Conservation (phyloP, 2,888 invertebrate genomes). For the Zhengitettix transpicula region DNA sequence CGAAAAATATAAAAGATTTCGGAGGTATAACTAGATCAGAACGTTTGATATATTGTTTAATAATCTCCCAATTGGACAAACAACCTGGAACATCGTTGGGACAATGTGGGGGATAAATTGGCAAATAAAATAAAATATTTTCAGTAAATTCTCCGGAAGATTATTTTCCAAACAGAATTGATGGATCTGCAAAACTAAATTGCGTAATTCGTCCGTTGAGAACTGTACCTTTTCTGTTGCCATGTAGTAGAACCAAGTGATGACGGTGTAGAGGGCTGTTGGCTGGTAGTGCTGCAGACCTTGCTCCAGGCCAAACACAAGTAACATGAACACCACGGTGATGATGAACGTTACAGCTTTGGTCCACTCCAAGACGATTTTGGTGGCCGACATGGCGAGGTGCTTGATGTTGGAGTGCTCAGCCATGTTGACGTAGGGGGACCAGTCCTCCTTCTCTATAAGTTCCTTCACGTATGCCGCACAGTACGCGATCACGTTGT, state of each 20-base stretch:
- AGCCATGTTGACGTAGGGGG: constrained; percentile 55
- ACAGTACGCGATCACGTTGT: constrained; percentile 65
- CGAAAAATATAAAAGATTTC: too few species aligned
- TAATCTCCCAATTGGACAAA: too few species aligned
- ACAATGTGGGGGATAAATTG: too few species aligned
- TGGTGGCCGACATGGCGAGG: constrained; percentile 65
- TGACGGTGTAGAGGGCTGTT: constrained; percentile 41
- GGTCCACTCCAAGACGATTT: constrained; percentile 65
- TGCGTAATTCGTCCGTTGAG: too few species aligned
- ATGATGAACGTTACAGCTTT: constrained; percentile 66
- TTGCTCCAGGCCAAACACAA: constrained; percentile 58
- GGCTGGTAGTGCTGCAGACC: constrained; percentile 58
- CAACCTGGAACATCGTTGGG: too few species aligned
- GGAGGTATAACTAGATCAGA: too few species aligned
- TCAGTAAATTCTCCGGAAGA: too few species aligned
- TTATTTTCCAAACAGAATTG: too few species aligned
- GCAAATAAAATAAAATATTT: too few species aligned
- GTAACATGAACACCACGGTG: constrained; percentile 56
- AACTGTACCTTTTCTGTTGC: constrained; percentile 44
- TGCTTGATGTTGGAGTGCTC: constrained; percentile 57
- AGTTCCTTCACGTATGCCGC: constrained; percentile 57
- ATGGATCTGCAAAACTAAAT: too few species aligned
- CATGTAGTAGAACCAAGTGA: constrained; percentile 53
- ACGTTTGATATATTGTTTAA: too few species aligned
- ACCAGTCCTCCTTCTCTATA: constrained; percentile 60